These are phyloP conservation scores for Pseudomugil gertrudae DNA, from an alignment of 2,797 vertebrate genomes.

Conservation along the genomic window DNA sequence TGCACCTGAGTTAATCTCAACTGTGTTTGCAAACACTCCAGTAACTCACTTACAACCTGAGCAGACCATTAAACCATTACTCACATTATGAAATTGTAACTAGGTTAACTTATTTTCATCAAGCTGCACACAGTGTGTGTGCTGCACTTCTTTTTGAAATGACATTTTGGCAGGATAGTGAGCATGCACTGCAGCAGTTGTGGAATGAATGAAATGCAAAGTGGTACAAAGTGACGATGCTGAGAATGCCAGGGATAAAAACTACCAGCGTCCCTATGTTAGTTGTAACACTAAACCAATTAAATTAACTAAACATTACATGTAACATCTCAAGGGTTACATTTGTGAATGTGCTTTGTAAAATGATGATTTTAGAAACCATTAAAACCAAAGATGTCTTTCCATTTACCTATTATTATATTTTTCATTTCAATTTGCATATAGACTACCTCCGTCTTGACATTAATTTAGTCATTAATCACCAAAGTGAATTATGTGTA, in stretches of 20 bases:
- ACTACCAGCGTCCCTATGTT: background rate
- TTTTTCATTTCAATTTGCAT: conserved; percentile 2
- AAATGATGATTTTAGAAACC: conserved; percentile 21
- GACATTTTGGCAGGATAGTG: conserved; percentile 34
- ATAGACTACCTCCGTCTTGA: background rate
- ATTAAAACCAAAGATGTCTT: conserved; percentile 13
- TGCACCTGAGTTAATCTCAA: background rate
- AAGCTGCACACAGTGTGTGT: conserved; percentile 11
- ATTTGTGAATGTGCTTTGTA: background rate
- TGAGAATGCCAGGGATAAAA: conserved; percentile 20
- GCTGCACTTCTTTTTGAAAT: conserved; percentile 29
- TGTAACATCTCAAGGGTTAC: conserved; percentile 6
- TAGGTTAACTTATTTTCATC: conserved; percentile 20
- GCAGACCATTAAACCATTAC: conserved; percentile 10
- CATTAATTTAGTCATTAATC: conserved; percentile 7
- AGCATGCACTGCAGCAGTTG: conserved; percentile 34
- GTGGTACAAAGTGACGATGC: conserved; percentile 32
- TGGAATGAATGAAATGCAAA: conserved; percentile 45
- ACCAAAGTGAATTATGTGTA: background rate
- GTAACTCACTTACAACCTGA: conserved; percentile 5
- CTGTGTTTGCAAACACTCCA: conserved; percentile 5
- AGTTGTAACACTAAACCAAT: conserved; percentile 1
- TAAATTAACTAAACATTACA: conserved; percentile 27
- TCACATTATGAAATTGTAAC: conserved; percentile 12
- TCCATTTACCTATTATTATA: background rate